These are phyloP conservation scores for Caenorhabditis panamensis DNA, from an alignment of 2,888 invertebrate species.

Conservation along the genomic window DNA sequence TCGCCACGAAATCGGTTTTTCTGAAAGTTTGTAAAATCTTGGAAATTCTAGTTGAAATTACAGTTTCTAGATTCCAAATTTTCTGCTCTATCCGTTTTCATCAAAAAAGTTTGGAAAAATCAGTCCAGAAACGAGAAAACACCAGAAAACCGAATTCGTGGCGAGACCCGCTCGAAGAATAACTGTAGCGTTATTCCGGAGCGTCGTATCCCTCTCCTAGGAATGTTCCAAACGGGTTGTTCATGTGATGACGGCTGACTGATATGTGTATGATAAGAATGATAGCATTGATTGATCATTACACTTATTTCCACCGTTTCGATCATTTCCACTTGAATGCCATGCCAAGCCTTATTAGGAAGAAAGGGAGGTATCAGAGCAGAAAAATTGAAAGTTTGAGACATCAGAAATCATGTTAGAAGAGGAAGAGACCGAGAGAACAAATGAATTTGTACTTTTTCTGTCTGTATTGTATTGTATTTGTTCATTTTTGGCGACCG, in stretches of 20 bases:
- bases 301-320: too few species aligned
- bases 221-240: conserved; percentile 32
- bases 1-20: too few species aligned
- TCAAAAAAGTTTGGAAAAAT: too few species aligned
- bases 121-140: too few species aligned
- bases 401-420: neutral
- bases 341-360: neutral
- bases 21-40: too few species aligned
- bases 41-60: too few species aligned
- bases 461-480: neutral
- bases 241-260: conserved; percentile 37
- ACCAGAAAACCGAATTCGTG: too few species aligned
- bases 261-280: conserved; percentile 26
- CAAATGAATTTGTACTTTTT: neutral
- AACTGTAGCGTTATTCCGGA: too few species aligned
- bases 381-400: neutral
- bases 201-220: neutral
- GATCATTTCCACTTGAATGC: conserved; percentile 2
- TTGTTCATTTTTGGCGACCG: conserved; percentile 12
- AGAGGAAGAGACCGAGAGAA: neutral
- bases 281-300: conserved; percentile 31
- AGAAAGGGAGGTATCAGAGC: conserved; percentile 5
- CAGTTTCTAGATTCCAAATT: too few species aligned
- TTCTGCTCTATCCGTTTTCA: too few species aligned
- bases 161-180: too few species aligned